These are phyloP conservation scores for Ceratotherium simum DNA, from an alignment of 2,113 vertebrate genomes.

Conservation along the genomic window DNA sequence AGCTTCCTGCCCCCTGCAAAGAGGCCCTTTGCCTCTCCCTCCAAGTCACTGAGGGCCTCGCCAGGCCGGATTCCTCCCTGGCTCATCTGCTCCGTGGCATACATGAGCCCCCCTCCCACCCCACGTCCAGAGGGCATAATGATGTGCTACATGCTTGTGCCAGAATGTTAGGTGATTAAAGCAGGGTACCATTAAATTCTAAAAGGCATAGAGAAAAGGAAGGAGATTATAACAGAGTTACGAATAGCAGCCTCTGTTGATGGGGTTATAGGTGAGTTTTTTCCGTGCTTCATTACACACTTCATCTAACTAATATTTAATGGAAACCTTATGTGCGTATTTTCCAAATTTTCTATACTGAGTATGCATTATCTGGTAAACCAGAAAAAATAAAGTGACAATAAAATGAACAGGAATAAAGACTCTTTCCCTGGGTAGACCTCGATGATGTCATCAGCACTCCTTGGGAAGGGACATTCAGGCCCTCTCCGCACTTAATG, in stretches of 20 bases:
- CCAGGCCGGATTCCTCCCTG: not conserved
- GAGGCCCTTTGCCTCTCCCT: not conserved
- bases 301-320: not conserved
- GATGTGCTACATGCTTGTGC: not conserved
- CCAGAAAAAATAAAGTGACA: not conserved
- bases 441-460: not conserved
- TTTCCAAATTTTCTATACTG: not conserved
- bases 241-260: not conserved
- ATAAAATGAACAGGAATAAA: constrained; percentile 5
- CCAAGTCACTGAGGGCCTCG: not conserved
- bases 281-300: not conserved
- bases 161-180: not conserved
- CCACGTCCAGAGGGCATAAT: too few relatives aligned
- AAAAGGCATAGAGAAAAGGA: not conserved
- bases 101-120: not conserved
- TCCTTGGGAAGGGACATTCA: not conserved
- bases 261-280: not conserved
- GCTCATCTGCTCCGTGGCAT: not conserved
- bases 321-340: not conserved
- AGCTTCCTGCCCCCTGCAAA: not conserved
- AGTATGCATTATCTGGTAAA: not conserved
- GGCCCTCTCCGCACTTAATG: too few relatives aligned
- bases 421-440: not conserved
- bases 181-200: not conserved
- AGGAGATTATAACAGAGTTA: not conserved